Percentiles rank a stretch among this genome's conserved stretches.
Conservation (phyloP, 2,888 invertebrate genomes). For the Lasioglossum pauxillum region DNA sequence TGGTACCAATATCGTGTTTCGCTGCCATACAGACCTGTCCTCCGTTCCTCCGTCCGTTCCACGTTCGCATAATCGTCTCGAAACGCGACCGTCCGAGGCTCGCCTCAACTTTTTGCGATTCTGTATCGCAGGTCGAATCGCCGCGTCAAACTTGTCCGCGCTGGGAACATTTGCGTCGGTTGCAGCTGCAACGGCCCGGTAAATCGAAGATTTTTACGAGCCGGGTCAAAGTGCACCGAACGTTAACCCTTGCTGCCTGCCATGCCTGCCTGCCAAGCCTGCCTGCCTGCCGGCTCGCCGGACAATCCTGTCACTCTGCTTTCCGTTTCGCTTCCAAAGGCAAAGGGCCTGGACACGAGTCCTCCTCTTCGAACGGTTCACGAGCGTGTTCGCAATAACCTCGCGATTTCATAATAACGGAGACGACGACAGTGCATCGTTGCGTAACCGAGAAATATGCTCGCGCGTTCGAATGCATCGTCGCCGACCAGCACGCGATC, state of each 20-base stretch:
- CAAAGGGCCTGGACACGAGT: background rate
- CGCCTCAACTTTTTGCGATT: slow-evolving; percentile 11
- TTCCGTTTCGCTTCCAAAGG: background rate
- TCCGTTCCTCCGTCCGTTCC: background rate
- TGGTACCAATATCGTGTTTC: background rate
- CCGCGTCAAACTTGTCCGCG: slow-evolving; percentile 18
- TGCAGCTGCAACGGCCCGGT: slow-evolving; percentile 78
- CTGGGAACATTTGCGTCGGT: slow-evolving; percentile 67
- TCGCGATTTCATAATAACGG: slow-evolving; percentile 7
- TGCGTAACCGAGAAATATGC: slow-evolving; percentile 58
- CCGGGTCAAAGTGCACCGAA: slow-evolving; percentile 77
- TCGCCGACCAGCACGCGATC: slow-evolving; percentile 38
- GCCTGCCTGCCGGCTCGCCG: background rate
- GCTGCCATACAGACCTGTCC: background rate
- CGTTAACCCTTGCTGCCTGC: slow-evolving; percentile 35
- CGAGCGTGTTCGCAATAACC: background rate
- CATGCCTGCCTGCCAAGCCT: background rate
- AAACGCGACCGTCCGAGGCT: slow-evolving; percentile 8
- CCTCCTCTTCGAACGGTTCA: background rate
- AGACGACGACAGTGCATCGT: slow-evolving; percentile 3
- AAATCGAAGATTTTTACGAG: slow-evolving; percentile 80
- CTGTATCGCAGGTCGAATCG: slow-evolving; percentile 26
- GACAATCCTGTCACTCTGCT: slow-evolving; percentile 8
- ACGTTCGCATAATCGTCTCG: background rate
- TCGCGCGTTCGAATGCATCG: slow-evolving; percentile 41